phyloP scores from a whole-genome alignment of 2,797 vertebrate genomes.

The Chelon labrosus region DNA sequence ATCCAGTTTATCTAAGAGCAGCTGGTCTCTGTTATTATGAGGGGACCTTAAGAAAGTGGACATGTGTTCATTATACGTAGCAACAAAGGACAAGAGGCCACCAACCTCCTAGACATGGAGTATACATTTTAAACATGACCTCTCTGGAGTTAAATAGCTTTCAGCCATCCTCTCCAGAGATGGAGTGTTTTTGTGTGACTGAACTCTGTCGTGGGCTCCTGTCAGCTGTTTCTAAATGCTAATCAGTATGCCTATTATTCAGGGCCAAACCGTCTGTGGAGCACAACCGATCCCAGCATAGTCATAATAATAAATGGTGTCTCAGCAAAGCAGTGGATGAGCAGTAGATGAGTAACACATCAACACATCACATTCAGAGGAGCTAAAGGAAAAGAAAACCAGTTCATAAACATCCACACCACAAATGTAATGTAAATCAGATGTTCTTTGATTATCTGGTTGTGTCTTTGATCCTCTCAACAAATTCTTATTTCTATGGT shows the following conservation, averaged over 20 bases:
- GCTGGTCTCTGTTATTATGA: constrained; percentile 1
- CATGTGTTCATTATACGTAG: constrained; percentile 36
- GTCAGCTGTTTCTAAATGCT: constrained; percentile 40
- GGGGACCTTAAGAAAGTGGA: constrained; percentile 17
- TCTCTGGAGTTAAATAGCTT: constrained; percentile 15
- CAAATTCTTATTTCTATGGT: too few relatives aligned
- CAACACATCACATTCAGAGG: too few relatives aligned
- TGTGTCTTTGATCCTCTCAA: too few relatives aligned
- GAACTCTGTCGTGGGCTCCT: constrained; percentile 15
- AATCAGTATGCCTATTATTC: constrained; percentile 30
- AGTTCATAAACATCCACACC: too few relatives aligned
- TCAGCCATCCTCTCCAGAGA: constrained; percentile 29
- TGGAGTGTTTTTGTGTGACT: constrained; percentile 23
- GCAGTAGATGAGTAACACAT: too few relatives aligned
- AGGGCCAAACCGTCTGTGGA: constrained; percentile 27
- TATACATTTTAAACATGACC: constrained; percentile 24
- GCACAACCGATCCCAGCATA: constrained; percentile 4
- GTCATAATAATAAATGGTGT: constrained; percentile 12
- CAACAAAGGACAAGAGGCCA: constrained; percentile 19
- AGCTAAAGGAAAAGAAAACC: too few relatives aligned
- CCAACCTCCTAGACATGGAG: constrained; percentile 27
- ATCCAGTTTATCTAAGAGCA: constrained; percentile 19
- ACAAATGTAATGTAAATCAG: too few relatives aligned
- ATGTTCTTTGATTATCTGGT: too few relatives aligned
- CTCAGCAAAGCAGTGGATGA: not conserved